Base-by-base conservation (phyloP, 37 sponge, comb jelly and placozoan species). In the Geodia barretti region DNA sequence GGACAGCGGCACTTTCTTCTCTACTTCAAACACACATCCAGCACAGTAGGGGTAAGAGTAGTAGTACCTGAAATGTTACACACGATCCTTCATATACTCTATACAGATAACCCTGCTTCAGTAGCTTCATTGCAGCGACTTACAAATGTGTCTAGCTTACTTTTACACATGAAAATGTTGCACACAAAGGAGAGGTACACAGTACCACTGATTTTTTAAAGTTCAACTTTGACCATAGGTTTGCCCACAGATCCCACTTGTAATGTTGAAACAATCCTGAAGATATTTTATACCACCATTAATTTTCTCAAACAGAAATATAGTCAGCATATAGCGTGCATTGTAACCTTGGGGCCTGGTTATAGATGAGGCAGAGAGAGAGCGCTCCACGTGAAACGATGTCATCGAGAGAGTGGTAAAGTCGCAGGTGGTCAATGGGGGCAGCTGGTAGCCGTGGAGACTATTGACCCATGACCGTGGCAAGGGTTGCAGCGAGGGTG, bases 351-450 rank as follows among this genome's bases (percentile, higher is more conserved):
- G 73, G 83, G 5, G 83, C 72, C 30, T 63, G 42, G 4, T 29
- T 26, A 59, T 84, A 89, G 0, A 89, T 41, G 1, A 78, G 61
- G 79, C 89, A 89, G 1, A 41, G 8, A 66, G 59, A 41, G 54
- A 78, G 38, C 54, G 69, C 41, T 89, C 84, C 19, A 73, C 76
- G 11, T 74, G 73, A 42, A 62, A 89, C 37, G 84, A 70, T 66
- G 78, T 84, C 65, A 78, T 29, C 39, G 83, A 70, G 37, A 89
- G 72, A 32, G 74, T 78, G 25, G 68, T 37, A 64, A 84, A 77
- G 33, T 84, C 73, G 40, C 78, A 77, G 20, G 60, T 64, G 38
- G 72, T 75, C 89, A 84, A 89, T 34, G 76, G 40, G 23, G 89
- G 89, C 4, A 70, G 33, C 20, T 64, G 70, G 65, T 81, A 75